Base-by-base conservation (phyloP, 2,888 invertebrate genomes). In the Drosophila neutralis region DNA sequence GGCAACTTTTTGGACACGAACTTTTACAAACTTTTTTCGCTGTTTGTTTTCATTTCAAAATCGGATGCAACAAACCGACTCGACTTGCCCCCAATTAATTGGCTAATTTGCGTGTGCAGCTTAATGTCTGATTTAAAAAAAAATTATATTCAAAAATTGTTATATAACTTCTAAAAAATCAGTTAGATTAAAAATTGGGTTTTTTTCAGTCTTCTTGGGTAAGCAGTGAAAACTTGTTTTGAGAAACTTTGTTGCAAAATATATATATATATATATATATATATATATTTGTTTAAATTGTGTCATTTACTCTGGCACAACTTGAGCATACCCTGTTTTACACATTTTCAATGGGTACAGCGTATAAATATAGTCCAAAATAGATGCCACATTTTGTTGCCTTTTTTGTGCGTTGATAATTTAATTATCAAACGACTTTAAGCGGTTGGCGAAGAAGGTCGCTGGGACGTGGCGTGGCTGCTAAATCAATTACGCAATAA, bases 401-500 rank as follows among this genome's bases (percentile, higher is more conserved):
- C 15, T 57, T 53, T 56, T 72, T 56, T 56, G 33, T 64, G 74
- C 67, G 76, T 59, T 45, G 33, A 60, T 70, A 58, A 77, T 76
- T 83, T 81, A 86, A 87, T 87, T 88, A 87, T 79, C 77, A 76
- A 83, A 90, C 81, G 87, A 86, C 76, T 75, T 75, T 80, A 83
- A 82, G 76, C 76, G 89, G 73, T 71, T 78, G 74, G 84, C 53
- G 27, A 58, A 11, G 29, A 7, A 40, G 27, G 60, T 35, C 24
- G 13, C 21, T 45, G 48, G 27, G 51, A 52, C 21, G 15, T 35
- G 54, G 27, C 67, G 69, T 38, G 79, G 62, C 63, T 73, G 80
- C 87, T 80, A 90, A 87, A 87, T 89, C 89, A 87, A 90, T 87
- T 87, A 90, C 69, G 76, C 73, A 86, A 71, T 87, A 80, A 89